A percentile compares a stretch with the other conserved stretches of the same genome.
These are phyloP conservation scores for Gyrodactylus salaris DNA, from an alignment of 1,140 invertebrate genomes.

Conservation along the genomic window DNA sequence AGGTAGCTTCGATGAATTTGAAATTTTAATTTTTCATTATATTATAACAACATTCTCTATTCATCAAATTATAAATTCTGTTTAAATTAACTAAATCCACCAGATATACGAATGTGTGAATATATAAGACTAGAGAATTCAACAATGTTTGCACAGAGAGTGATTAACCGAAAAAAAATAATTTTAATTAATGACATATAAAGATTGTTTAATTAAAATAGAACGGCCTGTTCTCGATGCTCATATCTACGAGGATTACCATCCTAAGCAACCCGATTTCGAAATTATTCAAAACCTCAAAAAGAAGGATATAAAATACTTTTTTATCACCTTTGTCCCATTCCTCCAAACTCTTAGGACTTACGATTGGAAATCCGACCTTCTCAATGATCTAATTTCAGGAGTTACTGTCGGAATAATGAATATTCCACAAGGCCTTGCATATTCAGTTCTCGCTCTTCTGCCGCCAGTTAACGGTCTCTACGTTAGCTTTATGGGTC, in stretches of 20 bases:
- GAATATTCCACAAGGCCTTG: constrained; percentile 14
- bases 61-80: neutral
- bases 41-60: neutral
- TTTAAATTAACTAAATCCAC: neutral
- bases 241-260: neutral
- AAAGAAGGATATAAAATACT: neutral
- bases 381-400: neutral
- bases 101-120: neutral
- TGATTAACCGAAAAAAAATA: neutral
- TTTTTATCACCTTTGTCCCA: neutral
- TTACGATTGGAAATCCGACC: neutral
- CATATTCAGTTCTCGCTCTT: constrained; percentile 17
- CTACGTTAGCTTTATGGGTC: constrained; percentile 21
- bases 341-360: neutral
- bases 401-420: neutral
- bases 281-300: neutral
- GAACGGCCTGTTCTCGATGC: neutral
- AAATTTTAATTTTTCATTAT: neutral
- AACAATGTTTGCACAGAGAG: neutral
- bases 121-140: neutral
- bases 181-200: neutral
- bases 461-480: constrained; percentile 19
- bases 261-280: neutral
- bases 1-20: too few species aligned
- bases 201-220: neutral